Conservation (phyloP, 2,797 vertebrate genomes). For the Acridotheres tristis region DNA sequence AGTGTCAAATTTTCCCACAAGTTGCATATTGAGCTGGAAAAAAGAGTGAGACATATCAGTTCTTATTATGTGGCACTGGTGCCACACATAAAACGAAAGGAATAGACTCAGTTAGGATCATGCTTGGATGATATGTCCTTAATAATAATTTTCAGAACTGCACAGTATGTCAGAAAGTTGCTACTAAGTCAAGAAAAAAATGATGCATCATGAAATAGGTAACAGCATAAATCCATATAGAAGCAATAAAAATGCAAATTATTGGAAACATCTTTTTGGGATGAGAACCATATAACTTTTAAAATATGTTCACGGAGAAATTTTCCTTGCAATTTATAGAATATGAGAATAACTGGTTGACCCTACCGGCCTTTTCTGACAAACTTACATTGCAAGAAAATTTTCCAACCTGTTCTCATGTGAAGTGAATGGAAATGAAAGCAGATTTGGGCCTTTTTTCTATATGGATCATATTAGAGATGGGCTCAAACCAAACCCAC, state of each 20-base stretch:
- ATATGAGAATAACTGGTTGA: not conserved
- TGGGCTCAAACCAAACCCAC: conserved; percentile 39
- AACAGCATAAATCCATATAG: not conserved
- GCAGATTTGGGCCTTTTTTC: conserved; percentile 12
- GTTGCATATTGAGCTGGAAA: not conserved
- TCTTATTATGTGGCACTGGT: not conserved
- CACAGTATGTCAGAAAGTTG: not conserved
- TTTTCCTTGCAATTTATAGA: not conserved
- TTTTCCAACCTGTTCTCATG: conserved; percentile 41
- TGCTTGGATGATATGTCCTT: not conserved
- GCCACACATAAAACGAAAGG: not conserved
- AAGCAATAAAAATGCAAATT: not conserved
- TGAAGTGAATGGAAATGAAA: conserved; percentile 48
- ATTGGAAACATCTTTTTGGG: not conserved
- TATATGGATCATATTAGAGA: conserved; percentile 55
- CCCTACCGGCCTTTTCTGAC: not conserved
- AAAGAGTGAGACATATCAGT: not conserved
- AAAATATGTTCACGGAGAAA: not conserved
- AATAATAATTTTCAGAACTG: not conserved
- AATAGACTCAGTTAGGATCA: not conserved
- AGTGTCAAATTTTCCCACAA: not conserved
- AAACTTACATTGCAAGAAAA: not conserved
- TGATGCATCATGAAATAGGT: not conserved
- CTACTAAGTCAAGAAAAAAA: not conserved
- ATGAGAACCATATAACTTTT: not conserved